A percentile compares a stretch with the other conserved stretches of the same genome.
phyloP scores from a whole-genome alignment of 23 tunicate genomes.

The Ciona savignyi region DNA sequence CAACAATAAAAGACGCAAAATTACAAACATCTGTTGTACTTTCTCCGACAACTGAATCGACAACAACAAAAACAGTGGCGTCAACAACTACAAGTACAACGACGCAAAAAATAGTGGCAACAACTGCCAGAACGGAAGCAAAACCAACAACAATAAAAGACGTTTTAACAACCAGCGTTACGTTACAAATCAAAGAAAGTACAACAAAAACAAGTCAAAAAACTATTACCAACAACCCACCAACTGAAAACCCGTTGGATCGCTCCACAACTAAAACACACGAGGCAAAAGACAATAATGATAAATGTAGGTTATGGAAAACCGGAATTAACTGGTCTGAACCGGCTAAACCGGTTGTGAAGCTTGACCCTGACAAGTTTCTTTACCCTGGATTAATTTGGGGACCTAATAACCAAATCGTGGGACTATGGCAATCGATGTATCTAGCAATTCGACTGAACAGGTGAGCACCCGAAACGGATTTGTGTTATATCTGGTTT shows the following conservation, averaged over 20 bases:
- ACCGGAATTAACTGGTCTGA: neutral
- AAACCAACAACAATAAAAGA: neutral
- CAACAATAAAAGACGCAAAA: neutral
- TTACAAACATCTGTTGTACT: neutral
- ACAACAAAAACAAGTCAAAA: neutral
- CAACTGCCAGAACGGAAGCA: neutral
- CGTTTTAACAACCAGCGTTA: neutral
- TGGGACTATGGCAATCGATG: constrained; percentile 12
- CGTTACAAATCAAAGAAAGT: neutral
- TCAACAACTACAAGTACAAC: neutral
- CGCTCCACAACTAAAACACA: neutral
- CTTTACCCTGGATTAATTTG: constrained; percentile 24
- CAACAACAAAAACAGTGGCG: neutral
- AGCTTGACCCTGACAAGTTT: constrained; percentile 12
- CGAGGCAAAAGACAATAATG: neutral
- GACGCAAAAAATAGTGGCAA: neutral
- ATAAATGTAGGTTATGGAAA: neutral
- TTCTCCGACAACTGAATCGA: neutral
- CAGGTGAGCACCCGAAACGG: constrained; percentile 19
- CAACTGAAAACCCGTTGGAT: neutral
- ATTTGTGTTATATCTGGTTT: too few relatives aligned
- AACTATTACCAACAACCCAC: neutral
- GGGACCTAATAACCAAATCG: constrained; percentile 28
- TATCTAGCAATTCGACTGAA: constrained; percentile 13
- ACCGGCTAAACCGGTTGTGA: neutral